phyloP scores from a whole-genome alignment of 2,888 invertebrate genomes.

The Pandemis heparana region DNA sequence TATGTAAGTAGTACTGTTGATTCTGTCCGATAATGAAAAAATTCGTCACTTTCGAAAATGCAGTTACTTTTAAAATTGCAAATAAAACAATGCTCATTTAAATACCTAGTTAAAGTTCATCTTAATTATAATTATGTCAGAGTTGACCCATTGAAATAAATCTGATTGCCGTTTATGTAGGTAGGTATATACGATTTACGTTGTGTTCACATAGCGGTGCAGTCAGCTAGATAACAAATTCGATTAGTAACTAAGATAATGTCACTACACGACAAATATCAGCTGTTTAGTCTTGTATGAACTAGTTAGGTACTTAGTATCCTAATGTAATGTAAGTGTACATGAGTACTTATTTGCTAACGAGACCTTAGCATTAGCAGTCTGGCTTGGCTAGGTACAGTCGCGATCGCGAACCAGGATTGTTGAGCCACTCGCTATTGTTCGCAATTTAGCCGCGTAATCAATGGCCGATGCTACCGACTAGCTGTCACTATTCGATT shows the following conservation, averaged over 20 bases:
- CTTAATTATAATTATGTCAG: neutral
- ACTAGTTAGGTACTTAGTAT: conserved; percentile 1
- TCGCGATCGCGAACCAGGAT: neutral
- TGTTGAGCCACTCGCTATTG: too few species aligned
- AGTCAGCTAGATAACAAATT: neutral
- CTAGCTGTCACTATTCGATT: too few species aligned
- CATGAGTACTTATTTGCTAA: neutral
- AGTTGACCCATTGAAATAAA: neutral
- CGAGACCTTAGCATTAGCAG: neutral
- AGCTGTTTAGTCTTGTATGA: neutral
- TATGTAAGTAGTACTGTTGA: too few species aligned
- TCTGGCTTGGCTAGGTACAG: neutral
- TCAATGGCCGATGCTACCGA: too few species aligned
- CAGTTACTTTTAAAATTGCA: too few species aligned
- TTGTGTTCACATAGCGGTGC: neutral
- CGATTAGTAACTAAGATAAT: conserved; percentile 13
- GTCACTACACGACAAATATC: neutral
- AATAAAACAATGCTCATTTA: too few species aligned
- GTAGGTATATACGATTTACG: neutral
- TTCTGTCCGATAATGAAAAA: too few species aligned
- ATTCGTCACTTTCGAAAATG: too few species aligned
- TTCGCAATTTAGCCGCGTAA: too few species aligned
- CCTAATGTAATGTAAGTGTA: neutral
- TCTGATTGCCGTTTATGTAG: neutral
- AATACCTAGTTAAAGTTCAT: too few species aligned